Percentiles rank a stretch among this genome's conserved stretches.
phyloP scores from a whole-genome alignment of 2,113 vertebrate species.

The Dissostichus mawsoni region DNA sequence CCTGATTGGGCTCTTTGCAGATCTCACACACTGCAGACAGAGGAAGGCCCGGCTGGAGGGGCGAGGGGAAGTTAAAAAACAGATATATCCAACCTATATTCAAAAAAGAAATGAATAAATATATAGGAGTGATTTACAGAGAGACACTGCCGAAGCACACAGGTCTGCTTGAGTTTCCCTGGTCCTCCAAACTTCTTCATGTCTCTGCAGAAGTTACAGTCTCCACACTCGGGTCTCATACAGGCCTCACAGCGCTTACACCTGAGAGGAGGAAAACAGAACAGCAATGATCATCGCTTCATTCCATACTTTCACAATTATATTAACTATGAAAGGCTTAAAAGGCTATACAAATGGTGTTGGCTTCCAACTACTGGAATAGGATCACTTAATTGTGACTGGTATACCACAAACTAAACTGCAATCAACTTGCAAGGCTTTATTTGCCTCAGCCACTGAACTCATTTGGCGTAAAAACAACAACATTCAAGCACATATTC shows the following conservation, averaged over 20 bases:
- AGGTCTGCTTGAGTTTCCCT: slow-evolving; percentile 95
- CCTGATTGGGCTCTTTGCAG: slow-evolving; percentile 95
- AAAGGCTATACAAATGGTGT: not conserved
- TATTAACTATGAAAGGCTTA: not conserved
- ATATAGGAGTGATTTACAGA: slow-evolving; percentile 83
- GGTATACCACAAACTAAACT: not conserved
- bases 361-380: not conserved
- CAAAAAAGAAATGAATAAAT: accelerated
- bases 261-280: slow-evolving; percentile 24
- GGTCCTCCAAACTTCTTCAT: slow-evolving; percentile 97
- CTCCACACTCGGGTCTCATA: slow-evolving; percentile 92
- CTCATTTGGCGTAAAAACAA: too few species aligned
- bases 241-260: slow-evolving; percentile 96
- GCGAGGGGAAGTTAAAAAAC: not conserved
- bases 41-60: slow-evolving; percentile 91
- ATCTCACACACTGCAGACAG: slow-evolving; percentile 96
- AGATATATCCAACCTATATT: not conserved
- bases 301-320: not conserved
- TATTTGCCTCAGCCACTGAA: too few species aligned
- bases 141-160: slow-evolving; percentile 92
- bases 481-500: too few species aligned
- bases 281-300: not conserved
- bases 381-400: not conserved
- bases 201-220: slow-evolving; percentile 96
- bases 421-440: too few species aligned